Conservation (phyloP, 2,797 vertebrate species). For the Sphenodon punctatus region DNA sequence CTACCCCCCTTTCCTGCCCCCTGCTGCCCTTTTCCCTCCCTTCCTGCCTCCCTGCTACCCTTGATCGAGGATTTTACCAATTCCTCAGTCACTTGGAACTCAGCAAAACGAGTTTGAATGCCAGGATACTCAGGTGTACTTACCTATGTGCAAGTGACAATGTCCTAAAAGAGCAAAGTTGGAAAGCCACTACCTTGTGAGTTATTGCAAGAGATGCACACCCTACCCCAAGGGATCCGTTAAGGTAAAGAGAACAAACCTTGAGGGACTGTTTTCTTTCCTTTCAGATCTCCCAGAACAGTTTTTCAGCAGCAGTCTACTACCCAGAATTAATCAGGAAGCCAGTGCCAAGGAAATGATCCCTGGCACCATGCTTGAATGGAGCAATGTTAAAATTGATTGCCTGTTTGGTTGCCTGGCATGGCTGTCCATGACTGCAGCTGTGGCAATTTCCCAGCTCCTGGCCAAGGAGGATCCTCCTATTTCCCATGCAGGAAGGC, state of each 20-base stretch:
- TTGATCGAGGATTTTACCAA: too few species aligned
- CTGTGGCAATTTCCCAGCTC: constrained; percentile 45
- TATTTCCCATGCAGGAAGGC: neutral
- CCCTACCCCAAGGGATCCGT: too few species aligned
- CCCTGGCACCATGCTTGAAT: constrained; percentile 47
- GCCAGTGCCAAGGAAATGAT: constrained; percentile 30
- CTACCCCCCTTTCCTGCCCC: too few species aligned
- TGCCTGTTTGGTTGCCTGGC: constrained; percentile 26
- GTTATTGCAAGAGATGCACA: too few species aligned
- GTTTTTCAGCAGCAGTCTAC: constrained; percentile 26
- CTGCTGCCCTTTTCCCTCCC: too few species aligned
- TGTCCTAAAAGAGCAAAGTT: too few species aligned
- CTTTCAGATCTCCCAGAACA: constrained; percentile 17
- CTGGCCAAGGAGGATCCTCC: neutral
- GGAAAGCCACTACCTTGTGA: too few species aligned
- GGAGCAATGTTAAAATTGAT: constrained; percentile 37
- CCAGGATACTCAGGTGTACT: too few species aligned
- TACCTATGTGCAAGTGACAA: too few species aligned
- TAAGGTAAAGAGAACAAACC: fast-evolving
- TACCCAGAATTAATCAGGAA: neutral
- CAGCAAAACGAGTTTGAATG: too few species aligned
- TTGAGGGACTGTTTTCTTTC: neutral
- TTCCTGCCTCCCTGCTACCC: too few species aligned
- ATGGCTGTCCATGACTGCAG: constrained; percentile 41
- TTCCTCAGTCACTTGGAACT: too few species aligned